Base-by-base conservation (phyloP, 2,888 invertebrate genomes). In the Stenodema calcarata region DNA sequence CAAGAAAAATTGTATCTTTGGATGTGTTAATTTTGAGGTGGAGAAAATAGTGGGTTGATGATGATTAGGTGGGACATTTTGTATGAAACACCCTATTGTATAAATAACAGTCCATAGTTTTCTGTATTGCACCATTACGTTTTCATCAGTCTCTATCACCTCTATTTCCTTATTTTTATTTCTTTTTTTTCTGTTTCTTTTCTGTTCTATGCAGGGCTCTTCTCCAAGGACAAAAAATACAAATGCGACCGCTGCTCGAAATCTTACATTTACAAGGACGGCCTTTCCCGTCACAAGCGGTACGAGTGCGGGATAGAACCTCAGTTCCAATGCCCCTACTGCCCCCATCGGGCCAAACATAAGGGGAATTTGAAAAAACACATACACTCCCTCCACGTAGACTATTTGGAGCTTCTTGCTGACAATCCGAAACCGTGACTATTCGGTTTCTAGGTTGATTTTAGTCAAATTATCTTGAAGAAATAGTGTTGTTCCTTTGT, bases 361-460 rank as follows among this genome's bases (percentile, higher is more conserved):
- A 91, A 91, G 89, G 91, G 91, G 87, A 92, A 91, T 14, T 89
- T 92, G 84, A 91, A 91, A 89, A 91, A 91, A 0, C 92, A 92
- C 89, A 90, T 92, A 90, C 80, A 87, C 18, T 86, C 88, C 18
- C 88, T 88, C 54, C 89, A 89, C 82, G 85, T 70, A 18, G 85
- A 85, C 50, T 85, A 30, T 78, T 78, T 86, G 76, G 70, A 73
- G 42, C 81, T 86, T 83, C 70, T 87, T 91, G 91, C 85, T 0
- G 42, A 78, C 27, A 18, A 41, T 2, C 35, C 41, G 73, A 41
- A n/a, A 14, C 41, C 14, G 14, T 73, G 73, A 73, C n/a, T 9
- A 7, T 73, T 18, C 0, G 23, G 7, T 62, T 62, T 23, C 6
- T 2, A 23, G 9, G 23, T 75, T 70, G 7, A 16, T 30, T 23